Evolutionary conservation across 2,113 vertebrate species (phyloP), one percentile per base, ranked within the genome.

Genomic region (Mesocricetus auratus): DNA sequence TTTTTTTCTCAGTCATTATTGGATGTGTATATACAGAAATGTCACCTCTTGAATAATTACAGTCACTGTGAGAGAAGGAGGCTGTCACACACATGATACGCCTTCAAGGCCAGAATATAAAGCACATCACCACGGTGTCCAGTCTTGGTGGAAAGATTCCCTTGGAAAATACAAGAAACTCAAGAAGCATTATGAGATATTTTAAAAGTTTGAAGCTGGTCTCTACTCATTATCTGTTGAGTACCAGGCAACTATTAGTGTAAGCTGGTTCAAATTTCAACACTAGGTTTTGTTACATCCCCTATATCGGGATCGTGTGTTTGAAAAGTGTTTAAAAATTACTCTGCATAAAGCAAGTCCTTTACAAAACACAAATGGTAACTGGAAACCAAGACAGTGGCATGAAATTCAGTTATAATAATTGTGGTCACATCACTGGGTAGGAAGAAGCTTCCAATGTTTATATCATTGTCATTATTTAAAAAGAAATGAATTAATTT

Each of bases 11-110:
- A 85, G 16, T 3, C 60, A 92, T 71, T 69, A 31, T 71, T 91
- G 36, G 21, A 90, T 93, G 21, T 69, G 17, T 82, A 11, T 56
- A 53, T 42, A 71, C 31, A 92, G 91, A 89, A 96, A 78, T 88
- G 15, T 64, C 78, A 95, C 26, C 83, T 94, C 1, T 17, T 79
- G 24, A 88, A 17, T 29, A 66, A 81, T 69, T 5, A 87, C 22
- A 87, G 85, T 24, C 22, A 83, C 5, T 33, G 71, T 12, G 2
- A 15, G 22, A 82, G 26, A 94, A 2, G 9, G 17, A 36, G 12
- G 5, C 7, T 66, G 13, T 50, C 2, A 73, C 10, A 45, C 62
- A 56, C 39, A 89, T 68, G 21, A 45, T 39, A 29, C 60, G 39
- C 2, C n/a, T 60, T 74, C 15, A 90, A 96, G 42, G 60, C 24